phyloP scores from a whole-genome alignment of 2,888 invertebrate genomes.

The Limenitis camilla region DNA sequence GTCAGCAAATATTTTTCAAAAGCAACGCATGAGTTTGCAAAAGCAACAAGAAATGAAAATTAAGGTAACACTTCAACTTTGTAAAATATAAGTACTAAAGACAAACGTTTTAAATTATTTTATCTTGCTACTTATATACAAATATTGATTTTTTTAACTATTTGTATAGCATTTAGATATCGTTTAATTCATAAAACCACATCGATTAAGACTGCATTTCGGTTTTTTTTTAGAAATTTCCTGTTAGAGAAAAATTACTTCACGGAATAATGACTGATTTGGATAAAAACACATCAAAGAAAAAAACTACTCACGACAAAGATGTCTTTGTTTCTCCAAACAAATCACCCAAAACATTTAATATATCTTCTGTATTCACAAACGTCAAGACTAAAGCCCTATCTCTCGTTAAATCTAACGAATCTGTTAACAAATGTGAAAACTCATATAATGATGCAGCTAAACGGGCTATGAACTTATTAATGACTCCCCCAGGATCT shows the following conservation, averaged over 20 bases:
- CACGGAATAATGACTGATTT: slow-evolving; percentile 62
- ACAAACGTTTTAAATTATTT: not conserved
- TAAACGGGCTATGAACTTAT: slow-evolving; percentile 44
- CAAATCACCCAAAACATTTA: slow-evolving; percentile 39
- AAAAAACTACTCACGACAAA: slow-evolving; percentile 29
- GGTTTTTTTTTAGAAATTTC: slow-evolving; percentile 60
- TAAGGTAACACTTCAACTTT: slow-evolving; percentile 73
- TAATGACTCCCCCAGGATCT: slow-evolving; percentile 55
- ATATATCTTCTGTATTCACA: slow-evolving; percentile 62
- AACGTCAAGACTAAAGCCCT: slow-evolving; percentile 71
- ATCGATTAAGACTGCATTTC: not conserved
- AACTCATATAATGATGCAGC: slow-evolving; percentile 42
- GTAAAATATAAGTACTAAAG: not conserved
- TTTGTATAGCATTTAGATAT: too few relatives aligned
- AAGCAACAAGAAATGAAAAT: slow-evolving; percentile 73
- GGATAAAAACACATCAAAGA: slow-evolving; percentile 44
- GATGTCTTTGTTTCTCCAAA: slow-evolving; percentile 47
- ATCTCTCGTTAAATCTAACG: slow-evolving; percentile 63
- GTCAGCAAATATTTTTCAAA: slow-evolving; percentile 70
- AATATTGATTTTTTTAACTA: too few relatives aligned
- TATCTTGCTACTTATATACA: not conserved
- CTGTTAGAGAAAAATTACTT: slow-evolving; percentile 60
- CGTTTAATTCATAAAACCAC: not conserved
- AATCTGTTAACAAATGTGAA: slow-evolving; percentile 37
- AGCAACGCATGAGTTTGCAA: slow-evolving; percentile 71